Conservation (phyloP, 2,113 vertebrate species). For the Zosterops pallidus region DNA sequence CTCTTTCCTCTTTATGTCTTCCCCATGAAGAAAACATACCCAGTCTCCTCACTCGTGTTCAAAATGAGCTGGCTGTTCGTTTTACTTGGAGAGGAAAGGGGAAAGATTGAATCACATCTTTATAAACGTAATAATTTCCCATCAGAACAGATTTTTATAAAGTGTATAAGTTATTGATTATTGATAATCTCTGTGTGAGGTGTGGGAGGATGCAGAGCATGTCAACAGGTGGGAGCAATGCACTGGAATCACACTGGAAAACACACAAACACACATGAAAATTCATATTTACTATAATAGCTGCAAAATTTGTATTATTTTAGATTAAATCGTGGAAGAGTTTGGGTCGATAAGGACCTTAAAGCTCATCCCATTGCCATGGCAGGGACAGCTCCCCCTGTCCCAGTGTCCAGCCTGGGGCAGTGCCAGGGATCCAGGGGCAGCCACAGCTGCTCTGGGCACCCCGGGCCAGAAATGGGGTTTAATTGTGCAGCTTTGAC, state of each 20-base stretch:
- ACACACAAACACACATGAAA: not conserved
- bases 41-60: not conserved
- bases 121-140: not conserved
- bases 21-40: not conserved
- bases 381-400: not conserved
- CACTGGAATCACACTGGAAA: not conserved
- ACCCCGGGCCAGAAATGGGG: too few species aligned
- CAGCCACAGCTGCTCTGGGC: too few species aligned
- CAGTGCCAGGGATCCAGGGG: too few species aligned
- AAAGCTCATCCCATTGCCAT: not conserved
- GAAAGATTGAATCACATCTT: not conserved
- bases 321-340: not conserved
- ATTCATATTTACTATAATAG: not conserved
- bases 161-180: not conserved
- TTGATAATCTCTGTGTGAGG: not conserved
- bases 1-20: not conserved
- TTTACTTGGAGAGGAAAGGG: not conserved
- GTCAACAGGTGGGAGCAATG: not conserved
- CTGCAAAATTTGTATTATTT: not conserved
- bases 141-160: not conserved
- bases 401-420: too few species aligned
- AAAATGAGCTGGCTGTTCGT: not conserved
- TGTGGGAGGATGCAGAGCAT: not conserved
- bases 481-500: too few species aligned
- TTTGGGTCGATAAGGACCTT: not conserved